These are phyloP conservation scores for Bombylius discolor DNA, from an alignment of 2,888 invertebrate genomes.

Conservation along the genomic window DNA sequence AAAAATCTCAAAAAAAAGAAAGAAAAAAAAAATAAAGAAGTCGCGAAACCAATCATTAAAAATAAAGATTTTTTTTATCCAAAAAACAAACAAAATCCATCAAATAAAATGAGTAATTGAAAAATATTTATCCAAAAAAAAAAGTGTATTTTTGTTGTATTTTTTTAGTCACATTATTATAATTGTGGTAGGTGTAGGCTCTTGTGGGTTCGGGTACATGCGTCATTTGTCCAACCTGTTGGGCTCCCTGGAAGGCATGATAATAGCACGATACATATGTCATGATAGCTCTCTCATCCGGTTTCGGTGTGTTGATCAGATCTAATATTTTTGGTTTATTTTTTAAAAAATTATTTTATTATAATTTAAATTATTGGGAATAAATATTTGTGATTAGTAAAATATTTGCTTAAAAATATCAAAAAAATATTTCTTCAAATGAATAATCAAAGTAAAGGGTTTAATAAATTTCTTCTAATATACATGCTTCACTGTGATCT, in stretches of 20 bases:
- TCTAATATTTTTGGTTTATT: constrained; percentile 45
- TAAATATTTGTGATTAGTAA: too few relatives aligned
- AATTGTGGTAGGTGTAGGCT: constrained; percentile 37
- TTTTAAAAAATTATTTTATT: too few relatives aligned
- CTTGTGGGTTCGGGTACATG: constrained; percentile 38
- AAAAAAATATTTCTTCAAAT: too few relatives aligned
- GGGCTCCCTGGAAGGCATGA: constrained; percentile 99
- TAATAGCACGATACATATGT: constrained; percentile 99
- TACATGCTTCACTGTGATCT: too few relatives aligned
- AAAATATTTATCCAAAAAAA: constrained; percentile 14
- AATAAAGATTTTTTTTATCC: constrained; percentile 5
- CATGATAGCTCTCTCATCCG: constrained; percentile 99
- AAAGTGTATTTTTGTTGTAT: constrained; percentile 32
- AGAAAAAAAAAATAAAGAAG: too few relatives aligned
- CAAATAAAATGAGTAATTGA: background rate
- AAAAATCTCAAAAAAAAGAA: too few relatives aligned
- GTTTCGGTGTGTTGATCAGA: constrained; percentile 99
- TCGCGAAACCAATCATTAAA: too few relatives aligned
- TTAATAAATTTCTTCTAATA: too few relatives aligned
- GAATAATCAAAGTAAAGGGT: too few relatives aligned
- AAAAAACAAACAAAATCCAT: constrained; percentile 17
- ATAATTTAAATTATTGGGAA: too few relatives aligned
- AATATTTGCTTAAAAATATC: too few relatives aligned
- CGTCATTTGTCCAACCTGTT: constrained; percentile 63
- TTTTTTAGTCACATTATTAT: constrained; percentile 39